Base-by-base conservation (phyloP, 2,113 vertebrate species). In the Hippopotamus amphibius region DNA sequence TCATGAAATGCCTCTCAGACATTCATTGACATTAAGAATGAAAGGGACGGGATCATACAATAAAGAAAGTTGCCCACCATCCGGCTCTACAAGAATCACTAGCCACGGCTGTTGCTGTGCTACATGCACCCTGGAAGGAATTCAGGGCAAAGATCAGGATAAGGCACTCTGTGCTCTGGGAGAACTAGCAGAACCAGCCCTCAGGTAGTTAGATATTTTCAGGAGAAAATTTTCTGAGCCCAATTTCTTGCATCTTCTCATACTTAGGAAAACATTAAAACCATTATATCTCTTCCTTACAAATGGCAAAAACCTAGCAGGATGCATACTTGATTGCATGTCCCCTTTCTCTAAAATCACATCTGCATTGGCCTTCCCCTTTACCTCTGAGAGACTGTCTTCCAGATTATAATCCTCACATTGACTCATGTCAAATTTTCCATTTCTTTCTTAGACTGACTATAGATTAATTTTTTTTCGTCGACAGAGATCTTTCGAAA, bases 291-390 rank as follows among this genome's bases (percentile, higher is more conserved):
- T 48, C 13, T 10, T 74, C 3, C 72, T 48, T 76, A 48, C 4
- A 48, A 46, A 76, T 17, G 37, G 37, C 37, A 37, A 37, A 37
- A 37, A 37, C 37, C 37, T 37, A 37, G 37, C 37, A 37, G 37
- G 37, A 37, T 37, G 37, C 37, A 37, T 37, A 37, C 37, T 37
- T 37, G 74, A 50, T 77, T 33, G 46, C 74, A 50, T 50, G 16
- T 6, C 28, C 16, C 72, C 43, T 8, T 57, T 50, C 46, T 77
- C 46, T 33, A 50, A 50, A 50, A 48, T 33, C 74, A 33, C 28
- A 77, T 0, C 0, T 48, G 16, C 28, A 10, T 2, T 48, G 37
- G 26, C 26, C 28, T 76, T 24, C 16, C 9, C 28, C 4, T 50
- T 77, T 50, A 48, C 26, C 48, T 28, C 33, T 19, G 46, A 77